These are phyloP conservation scores for Centropus bengalensis DNA, from an alignment of 2,113 vertebrate species.

Conservation along the genomic window DNA sequence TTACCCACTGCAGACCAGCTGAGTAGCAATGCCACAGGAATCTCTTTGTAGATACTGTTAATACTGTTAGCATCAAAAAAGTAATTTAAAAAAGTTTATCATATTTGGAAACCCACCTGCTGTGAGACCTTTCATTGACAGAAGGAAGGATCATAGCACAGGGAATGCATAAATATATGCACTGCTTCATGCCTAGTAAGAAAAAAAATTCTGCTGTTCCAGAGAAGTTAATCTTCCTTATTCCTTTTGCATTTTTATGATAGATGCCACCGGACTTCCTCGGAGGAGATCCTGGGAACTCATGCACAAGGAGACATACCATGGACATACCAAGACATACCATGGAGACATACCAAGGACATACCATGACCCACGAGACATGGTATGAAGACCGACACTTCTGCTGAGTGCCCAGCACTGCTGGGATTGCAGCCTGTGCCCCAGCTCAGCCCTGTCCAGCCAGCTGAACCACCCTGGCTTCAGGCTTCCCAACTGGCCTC, in stretches of 20 bases:
- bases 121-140: background rate
- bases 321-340: too few relatives aligned
- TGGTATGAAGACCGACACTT: accelerated
- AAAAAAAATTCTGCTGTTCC: background rate
- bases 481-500: background rate
- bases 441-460: background rate
- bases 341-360: too few relatives aligned
- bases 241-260: background rate
- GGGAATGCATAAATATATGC: background rate
- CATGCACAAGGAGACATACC: background rate
- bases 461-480: background rate
- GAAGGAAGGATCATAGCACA: background rate
- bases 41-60: background rate
- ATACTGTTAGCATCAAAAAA: background rate
- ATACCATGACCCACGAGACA: accelerated
- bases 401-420: accelerated
- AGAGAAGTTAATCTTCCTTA: background rate
- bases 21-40: background rate
- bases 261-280: background rate
- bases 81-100: background rate
- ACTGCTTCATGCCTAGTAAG: background rate
- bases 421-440: background rate
- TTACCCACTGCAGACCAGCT: background rate
- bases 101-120: background rate
- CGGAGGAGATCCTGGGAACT: background rate